Base-by-base conservation (phyloP, 2,113 vertebrate species). In the Vulpes lagopus region DNA sequence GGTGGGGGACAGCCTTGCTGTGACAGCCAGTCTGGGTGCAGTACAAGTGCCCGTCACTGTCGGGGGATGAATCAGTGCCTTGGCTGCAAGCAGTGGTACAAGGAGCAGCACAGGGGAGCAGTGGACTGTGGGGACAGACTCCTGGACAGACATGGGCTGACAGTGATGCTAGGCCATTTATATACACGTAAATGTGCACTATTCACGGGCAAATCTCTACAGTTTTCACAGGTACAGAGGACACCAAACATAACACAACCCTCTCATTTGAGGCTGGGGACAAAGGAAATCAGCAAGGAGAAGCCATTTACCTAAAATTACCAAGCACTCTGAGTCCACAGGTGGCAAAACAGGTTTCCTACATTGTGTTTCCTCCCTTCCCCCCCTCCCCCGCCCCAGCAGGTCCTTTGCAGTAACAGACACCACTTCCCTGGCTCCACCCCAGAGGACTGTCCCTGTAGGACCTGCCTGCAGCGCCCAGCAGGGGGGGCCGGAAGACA, bases 371-470 rank as follows among this genome's bases (percentile, higher is more conserved):
- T 60, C 22, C 22, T 60, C 22, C 10, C 10, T 23, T n/a, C 6
- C 92, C 69, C 8, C 2, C 16, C 73, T 8, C 15, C 27, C 43
- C 6, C 8, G 22, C 15, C 27, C 43, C 6, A 8, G 22, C 59
- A 3, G 19, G 69, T 23, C 65, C 65, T 59, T 55, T 25, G 35
- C 25, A 43, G 1, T 53, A 15, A 27, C 0, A 14, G 8, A 55
- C 16, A 1, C 35, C 15, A 12, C 8, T 55, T 78, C 12, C n/a
- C 49, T 12, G 32, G 19, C 49, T 85, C 20, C 19, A 51, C 11
- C 2, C 2, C 2, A 14, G 3, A 10, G 27, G 0, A 71, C 22
- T 9, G 10, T 0, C 69, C 14, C 1, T 57, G 11, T 38, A 5
- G 59, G 65, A 14, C 57, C 88, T 60, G 16, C 59, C 25, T 5